Evolutionary conservation across 2,888 invertebrate genomes (phyloP).

Genomic region (Oscheius sp.): DNA sequence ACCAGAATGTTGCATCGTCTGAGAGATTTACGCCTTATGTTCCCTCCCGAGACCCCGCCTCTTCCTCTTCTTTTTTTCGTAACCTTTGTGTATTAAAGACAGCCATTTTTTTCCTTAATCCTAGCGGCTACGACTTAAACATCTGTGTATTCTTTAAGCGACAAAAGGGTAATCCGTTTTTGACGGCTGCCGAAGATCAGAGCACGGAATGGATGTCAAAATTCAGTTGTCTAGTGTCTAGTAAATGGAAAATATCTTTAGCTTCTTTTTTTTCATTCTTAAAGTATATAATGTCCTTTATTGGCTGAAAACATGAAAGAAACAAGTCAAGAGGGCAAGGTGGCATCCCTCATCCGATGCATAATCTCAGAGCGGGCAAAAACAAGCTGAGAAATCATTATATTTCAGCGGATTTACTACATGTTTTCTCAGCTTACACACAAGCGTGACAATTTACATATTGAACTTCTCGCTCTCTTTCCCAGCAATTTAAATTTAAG

Average conservation of each 20-base stretch:
- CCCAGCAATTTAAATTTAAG: too few species aligned
- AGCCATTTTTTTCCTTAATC: background rate
- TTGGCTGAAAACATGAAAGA: too few species aligned
- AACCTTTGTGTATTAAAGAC: background rate
- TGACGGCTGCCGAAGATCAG: background rate
- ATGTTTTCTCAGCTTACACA: background rate
- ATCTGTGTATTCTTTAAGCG: background rate
- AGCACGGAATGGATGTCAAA: background rate
- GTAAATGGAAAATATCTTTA: too few species aligned
- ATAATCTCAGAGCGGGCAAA: constrained; percentile 2
- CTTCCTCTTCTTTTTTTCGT: background rate
- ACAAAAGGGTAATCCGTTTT: background rate
- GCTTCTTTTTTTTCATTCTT: too few species aligned
- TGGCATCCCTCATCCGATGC: constrained; percentile 8
- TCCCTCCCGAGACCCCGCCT: constrained; percentile 7
- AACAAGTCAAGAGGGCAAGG: background rate
- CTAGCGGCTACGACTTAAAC: background rate
- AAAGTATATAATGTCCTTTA: too few species aligned
- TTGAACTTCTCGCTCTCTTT: too few species aligned
- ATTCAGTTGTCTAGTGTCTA: too few species aligned
- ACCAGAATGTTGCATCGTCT: background rate
- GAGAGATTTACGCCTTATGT: constrained; percentile 22
- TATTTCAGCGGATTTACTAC: background rate
- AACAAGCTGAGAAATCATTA: background rate
- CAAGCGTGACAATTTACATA: too few species aligned